Base-by-base conservation (phyloP, 2,888 invertebrate genomes). In the Acleris sparsana region DNA sequence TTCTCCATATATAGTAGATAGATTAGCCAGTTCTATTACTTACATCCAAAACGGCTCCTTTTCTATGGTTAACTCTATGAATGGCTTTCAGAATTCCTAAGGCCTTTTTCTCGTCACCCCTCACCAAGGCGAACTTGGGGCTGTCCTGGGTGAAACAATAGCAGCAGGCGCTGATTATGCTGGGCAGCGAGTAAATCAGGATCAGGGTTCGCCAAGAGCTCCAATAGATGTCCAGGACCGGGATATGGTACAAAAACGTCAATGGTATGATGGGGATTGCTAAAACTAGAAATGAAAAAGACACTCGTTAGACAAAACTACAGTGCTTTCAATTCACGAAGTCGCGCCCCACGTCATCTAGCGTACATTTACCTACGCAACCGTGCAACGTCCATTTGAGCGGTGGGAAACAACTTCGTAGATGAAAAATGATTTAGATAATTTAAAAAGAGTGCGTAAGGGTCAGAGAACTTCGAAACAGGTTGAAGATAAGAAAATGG, bases 141-240 rank as follows among this genome's bases (percentile, higher is more conserved):
- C 96, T 97, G 82, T 97, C 97, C 0, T 96, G 95, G 76, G 95
- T 88, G 65, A 88, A 89, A 33, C 87, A 83, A 16, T 95, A 80
- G 70, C 94, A 93, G 0, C 93, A 16, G 0, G 94, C 93, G 0
- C 95, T 93, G 3, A 95, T 59, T 1, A 96, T 68, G 63, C 94
- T 93, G 0, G 97, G 94, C 0, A 94, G 17, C 0, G 94, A 94
- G 77, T 96, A 94, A 0, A 95, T 78, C 1, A 95, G 82, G 16
- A 96, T 78, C 70, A 96, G 93, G 2, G 96, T 78, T n/a, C 97
- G 90, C 97, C 97, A 97, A 1, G 96, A 95, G 75, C 94, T 93
- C 79, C 94, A 94, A 20, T 85, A 84, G 72, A 96, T 84, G n/a
- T 85, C 92, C 56, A 94, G 75, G 0, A 86, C 68, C 0, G 83